These are phyloP conservation scores for Colletes gigas DNA, from an alignment of 1,140 invertebrate genomes.

Conservation along the genomic window DNA sequence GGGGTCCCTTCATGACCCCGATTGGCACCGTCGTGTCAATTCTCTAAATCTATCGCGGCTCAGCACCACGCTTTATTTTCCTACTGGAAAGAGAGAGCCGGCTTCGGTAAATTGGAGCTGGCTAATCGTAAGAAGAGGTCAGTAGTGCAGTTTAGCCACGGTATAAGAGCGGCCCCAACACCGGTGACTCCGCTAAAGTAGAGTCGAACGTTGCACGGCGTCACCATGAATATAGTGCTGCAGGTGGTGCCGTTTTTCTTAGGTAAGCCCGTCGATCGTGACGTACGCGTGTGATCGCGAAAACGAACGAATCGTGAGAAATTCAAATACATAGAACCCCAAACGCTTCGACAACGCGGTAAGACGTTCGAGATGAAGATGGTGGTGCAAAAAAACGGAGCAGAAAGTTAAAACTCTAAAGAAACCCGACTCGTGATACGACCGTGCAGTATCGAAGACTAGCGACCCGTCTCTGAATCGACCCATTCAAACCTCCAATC, in stretches of 20 bases:
- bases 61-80: slow-evolving; percentile 37
- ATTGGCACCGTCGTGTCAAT: slow-evolving; percentile 1
- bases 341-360: too few species aligned
- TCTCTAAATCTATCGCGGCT: slow-evolving; percentile 2
- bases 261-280: slow-evolving; percentile 43
- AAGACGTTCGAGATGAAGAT: too few species aligned
- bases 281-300: too few species aligned
- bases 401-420: slow-evolving; percentile 1
- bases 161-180: slow-evolving; percentile 59
- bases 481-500: slow-evolving; percentile 41
- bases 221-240: slow-evolving; percentile 49
- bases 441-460: slow-evolving; percentile 15
- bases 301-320: too few species aligned
- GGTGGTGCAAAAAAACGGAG: too few species aligned
- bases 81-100: slow-evolving; percentile 44
- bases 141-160: slow-evolving; percentile 59
- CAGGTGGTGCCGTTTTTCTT: slow-evolving; percentile 57
- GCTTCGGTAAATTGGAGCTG: slow-evolving; percentile 47
- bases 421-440: neutral
- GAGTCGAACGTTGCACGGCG: slow-evolving; percentile 51
- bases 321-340: too few species aligned
- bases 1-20: slow-evolving; percentile 17
- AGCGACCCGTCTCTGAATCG: slow-evolving; percentile 22
- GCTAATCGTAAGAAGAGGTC: slow-evolving; percentile 63
- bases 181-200: slow-evolving; percentile 56